phyloP scores from a whole-genome alignment of 2,888 invertebrate species.

The Melinopterus prodromus region DNA sequence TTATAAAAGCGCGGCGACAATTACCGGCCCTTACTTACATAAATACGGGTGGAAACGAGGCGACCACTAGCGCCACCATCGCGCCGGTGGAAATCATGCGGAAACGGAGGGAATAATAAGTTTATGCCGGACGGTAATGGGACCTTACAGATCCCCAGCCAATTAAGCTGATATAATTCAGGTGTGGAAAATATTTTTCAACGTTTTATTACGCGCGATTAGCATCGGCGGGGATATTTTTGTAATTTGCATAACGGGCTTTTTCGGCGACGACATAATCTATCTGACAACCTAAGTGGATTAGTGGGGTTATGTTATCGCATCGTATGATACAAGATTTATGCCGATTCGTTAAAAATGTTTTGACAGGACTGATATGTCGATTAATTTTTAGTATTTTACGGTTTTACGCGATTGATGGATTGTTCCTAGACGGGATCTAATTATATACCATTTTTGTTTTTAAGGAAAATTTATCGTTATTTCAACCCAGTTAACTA shows the following conservation, averaged over 20 bases:
- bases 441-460: no score
- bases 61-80: neutral
- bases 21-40: neutral
- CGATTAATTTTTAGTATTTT: no score
- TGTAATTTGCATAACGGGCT: neutral
- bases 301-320: neutral
- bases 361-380: no score
- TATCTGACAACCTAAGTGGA: neutral
- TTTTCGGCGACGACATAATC: neutral
- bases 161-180: slow-evolving; percentile 4
- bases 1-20: slow-evolving; percentile 4
- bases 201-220: neutral
- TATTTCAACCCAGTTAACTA: no score
- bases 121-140: neutral
- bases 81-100: neutral
- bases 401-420: no score
- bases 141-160: neutral
- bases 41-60: neutral
- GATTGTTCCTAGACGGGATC: no score
- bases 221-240: neutral
- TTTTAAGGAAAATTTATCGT: no score
- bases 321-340: neutral
- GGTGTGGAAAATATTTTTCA: slow-evolving; percentile 4
- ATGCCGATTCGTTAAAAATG: neutral
- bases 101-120: neutral